Conservation (phyloP, 2,113 vertebrate species). For the Dicaeum eximium region DNA sequence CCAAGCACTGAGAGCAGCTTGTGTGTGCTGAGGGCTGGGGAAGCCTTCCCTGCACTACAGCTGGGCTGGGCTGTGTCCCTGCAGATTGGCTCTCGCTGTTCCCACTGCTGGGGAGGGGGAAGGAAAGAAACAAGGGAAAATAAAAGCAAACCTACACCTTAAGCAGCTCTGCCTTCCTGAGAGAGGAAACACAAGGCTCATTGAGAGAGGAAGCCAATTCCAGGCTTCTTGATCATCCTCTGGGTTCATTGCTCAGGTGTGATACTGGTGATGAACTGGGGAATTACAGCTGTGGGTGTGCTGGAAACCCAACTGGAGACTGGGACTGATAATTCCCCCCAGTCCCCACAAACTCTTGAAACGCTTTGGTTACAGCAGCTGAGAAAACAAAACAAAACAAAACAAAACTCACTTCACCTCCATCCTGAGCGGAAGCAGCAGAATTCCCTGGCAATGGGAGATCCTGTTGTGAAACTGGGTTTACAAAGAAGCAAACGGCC, state of each 20-base stretch:
- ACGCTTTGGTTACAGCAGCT: neutral
- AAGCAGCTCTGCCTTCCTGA: neutral
- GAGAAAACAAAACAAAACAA: conserved; percentile 54
- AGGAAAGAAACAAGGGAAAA: neutral
- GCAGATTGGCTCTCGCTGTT: neutral
- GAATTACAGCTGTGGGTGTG: neutral
- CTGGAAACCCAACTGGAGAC: neutral
- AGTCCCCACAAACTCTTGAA: neutral
- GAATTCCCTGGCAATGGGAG: neutral
- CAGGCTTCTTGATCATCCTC: neutral
- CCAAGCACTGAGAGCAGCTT: neutral
- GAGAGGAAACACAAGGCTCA: neutral
- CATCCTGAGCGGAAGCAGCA: neutral
- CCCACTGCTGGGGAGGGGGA: neutral
- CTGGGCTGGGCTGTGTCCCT: neutral
- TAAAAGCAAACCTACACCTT: neutral
- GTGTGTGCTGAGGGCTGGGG: neutral
- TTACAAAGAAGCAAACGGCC: neutral
- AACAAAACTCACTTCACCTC: neutral
- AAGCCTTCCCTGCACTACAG: neutral
- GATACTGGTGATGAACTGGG: neutral
- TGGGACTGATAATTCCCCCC: neutral
- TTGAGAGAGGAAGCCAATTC: neutral
- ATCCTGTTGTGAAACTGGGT: neutral
- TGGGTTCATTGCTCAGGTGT: neutral